phyloP scores from a whole-genome alignment of 2,797 vertebrate species.

The Petrocephalus sullivani region DNA sequence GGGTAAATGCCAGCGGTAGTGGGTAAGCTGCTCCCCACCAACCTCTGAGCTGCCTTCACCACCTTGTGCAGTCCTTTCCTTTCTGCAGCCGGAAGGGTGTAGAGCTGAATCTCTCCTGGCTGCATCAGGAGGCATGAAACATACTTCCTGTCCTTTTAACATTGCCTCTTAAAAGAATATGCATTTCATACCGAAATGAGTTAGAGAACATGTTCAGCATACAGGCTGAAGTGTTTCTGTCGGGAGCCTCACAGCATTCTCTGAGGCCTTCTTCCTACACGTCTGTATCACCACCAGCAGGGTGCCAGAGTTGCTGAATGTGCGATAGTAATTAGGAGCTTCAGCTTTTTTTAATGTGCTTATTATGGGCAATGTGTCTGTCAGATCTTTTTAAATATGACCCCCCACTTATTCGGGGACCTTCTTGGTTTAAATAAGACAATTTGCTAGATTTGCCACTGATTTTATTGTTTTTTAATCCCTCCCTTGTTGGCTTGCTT shows the following conservation, averaged over 20 bases:
- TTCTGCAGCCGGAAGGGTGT: not conserved
- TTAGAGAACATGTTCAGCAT: not conserved
- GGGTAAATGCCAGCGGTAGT: no score
- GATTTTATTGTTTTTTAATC: not conserved
- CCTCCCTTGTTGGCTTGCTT: not conserved
- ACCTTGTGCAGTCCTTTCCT: no score
- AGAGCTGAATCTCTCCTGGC: not conserved
- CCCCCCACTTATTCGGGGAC: not conserved
- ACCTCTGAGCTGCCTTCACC: no score
- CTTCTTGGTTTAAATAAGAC: not conserved
- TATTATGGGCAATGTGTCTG: not conserved
- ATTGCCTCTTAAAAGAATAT: not conserved
- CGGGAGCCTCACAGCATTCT: not conserved
- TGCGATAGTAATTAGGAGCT: not conserved
- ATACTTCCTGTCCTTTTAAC: not conserved
- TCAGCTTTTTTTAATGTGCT: not conserved
- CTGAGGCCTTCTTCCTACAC: not conserved
- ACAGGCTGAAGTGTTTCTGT: not conserved
- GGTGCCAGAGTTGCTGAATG: not conserved
- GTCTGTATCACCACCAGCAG: not conserved
- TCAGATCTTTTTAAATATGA: not conserved
- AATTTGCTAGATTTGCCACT: not conserved
- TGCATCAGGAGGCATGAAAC: not conserved
- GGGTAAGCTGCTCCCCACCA: no score
- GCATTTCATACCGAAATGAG: not conserved